Evolutionary conservation across 2,113 vertebrate genomes (phyloP).

Genomic region (Diadophis punctatus): DNA sequence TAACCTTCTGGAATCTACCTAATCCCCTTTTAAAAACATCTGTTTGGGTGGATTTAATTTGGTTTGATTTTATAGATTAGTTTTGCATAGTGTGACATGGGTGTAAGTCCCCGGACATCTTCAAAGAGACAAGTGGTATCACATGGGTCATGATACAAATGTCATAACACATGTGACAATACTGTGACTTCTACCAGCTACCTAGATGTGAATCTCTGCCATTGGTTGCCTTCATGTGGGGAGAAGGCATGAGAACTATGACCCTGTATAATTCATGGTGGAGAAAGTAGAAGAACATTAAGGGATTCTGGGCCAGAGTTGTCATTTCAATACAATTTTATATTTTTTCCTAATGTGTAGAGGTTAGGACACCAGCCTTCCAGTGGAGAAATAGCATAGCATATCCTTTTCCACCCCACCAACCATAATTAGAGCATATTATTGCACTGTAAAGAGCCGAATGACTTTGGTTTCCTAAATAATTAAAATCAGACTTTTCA

Average conservation of each 20-base stretch:
- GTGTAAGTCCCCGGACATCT: background rate
- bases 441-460: background rate
- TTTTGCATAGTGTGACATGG: background rate
- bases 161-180: background rate
- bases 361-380: background rate
- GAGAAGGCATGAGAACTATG: background rate
- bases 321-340: background rate
- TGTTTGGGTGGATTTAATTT: background rate
- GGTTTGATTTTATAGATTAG: background rate
- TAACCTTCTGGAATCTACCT: background rate
- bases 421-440: background rate
- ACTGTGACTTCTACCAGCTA: background rate
- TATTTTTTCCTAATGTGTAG: background rate
- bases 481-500: constrained; percentile 1
- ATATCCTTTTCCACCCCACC: background rate
- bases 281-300: background rate
- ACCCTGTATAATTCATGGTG: background rate
- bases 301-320: background rate
- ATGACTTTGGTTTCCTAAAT: constrained; percentile 1
- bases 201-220: background rate
- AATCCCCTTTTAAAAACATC: background rate
- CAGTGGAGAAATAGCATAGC: background rate
- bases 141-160: background rate
- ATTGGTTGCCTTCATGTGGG: background rate
- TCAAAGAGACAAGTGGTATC: background rate